Evolutionary conservation across 2,113 vertebrate genomes (phyloP), one percentile per base, ranked within the genome.

Genomic region (Tringa solitaria): DNA sequence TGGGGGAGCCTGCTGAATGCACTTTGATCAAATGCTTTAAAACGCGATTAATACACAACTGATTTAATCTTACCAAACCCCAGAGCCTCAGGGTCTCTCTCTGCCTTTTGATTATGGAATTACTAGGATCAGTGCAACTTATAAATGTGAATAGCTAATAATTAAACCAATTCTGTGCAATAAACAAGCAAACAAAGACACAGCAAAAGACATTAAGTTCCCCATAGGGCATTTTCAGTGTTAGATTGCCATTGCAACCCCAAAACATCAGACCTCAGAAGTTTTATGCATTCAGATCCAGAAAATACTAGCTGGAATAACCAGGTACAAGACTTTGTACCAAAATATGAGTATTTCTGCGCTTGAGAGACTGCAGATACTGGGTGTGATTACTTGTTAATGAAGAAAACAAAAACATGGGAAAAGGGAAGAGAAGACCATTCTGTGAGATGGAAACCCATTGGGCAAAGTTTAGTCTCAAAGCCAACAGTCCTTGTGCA

Each of bases 181-280:
- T 60, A 79, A 91, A 68, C 81, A 89, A 93, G 53, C 51, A 89
- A 93, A 91, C 65, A 95, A 96, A 87, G 54, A 32, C 51, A 21
- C 45, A 77, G 24, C 57, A 51, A 84, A 95, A 84, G n/a, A 41
- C 23, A 4, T 39, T 41, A 45, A 41, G 8, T 39, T 82, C 24
- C 73, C 56, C 48, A 33, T 6, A 41, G 87, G 77, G 84, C 30
- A 45, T 94, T 90, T 89, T 67, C 76, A 81, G 4, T 43, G n/a
- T 56, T 78, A 51, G 39, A 30, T 61, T 78, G 33, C 27, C 35
- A n/a, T 41, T 93, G 23, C 21, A 43, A 82, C 30, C 22, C 6
- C 60, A 89, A 74, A 84, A 14, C 50, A 65, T 76, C 63, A 84
- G 63, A 65, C 5, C 41, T 87, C 54, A 50, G 63, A 73, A 73